These are phyloP conservation scores for Tetragnatha montana DNA, from an alignment of 2,888 invertebrate species.

Conservation along the genomic window DNA sequence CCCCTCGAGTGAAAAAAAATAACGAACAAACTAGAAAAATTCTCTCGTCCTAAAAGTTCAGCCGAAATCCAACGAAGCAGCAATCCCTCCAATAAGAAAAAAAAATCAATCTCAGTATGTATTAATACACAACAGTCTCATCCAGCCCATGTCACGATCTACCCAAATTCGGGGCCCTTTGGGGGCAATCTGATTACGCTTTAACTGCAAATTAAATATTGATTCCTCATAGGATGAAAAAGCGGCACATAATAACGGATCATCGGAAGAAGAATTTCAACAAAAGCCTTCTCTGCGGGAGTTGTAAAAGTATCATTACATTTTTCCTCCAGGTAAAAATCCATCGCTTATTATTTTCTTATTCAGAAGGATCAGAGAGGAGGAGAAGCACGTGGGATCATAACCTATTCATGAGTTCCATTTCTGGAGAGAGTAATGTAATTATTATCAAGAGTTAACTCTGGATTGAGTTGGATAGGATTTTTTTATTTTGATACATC, in stretches of 20 bases:
- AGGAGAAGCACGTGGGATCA: neutral
- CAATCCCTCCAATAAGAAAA: neutral
- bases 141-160: neutral
- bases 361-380: neutral
- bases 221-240: neutral
- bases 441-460: too few species aligned
- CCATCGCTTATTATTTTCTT: neutral
- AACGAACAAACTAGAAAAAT: too few species aligned
- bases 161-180: neutral
- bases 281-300: neutral
- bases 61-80: neutral
- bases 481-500: too few species aligned
- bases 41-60: neutral
- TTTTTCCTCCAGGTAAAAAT: neutral
- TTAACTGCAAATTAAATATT: conserved; percentile 1
- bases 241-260: neutral
- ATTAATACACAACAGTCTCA: neutral
- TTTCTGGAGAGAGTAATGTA: neutral
- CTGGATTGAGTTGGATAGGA: too few species aligned
- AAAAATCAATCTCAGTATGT: neutral
- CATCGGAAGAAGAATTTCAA: neutral
- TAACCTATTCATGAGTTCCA: neutral
- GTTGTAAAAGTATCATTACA: neutral
- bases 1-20: too few species aligned
- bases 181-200: neutral